These are phyloP conservation scores for Limnephilus auricula DNA, from an alignment of 2,888 invertebrate genomes.

Conservation along the genomic window DNA sequence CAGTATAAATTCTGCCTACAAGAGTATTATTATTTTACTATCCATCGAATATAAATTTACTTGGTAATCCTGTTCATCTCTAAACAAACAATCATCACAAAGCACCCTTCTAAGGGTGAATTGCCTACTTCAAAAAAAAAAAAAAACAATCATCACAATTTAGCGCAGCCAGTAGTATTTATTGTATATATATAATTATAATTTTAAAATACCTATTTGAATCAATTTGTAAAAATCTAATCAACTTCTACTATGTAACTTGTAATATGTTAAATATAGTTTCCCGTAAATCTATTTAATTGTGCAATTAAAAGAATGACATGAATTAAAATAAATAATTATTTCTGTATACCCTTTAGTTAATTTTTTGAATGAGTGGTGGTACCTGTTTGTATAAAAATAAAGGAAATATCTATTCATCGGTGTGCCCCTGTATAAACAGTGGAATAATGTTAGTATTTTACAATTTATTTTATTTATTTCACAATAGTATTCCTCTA, in stretches of 20 bases:
- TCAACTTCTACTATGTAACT: background rate
- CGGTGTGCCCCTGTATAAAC: no score
- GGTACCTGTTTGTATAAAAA: background rate
- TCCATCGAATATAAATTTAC: no score
- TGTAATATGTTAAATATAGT: background rate
- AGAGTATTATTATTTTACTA: no score
- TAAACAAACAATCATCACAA: no score
- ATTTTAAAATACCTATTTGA: background rate
- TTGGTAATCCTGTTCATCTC: no score
- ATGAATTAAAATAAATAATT: background rate
- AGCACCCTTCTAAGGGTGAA: no score
- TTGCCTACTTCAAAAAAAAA: no score
- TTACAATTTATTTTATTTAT: no score
- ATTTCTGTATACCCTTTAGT: background rate
- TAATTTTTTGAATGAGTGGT: background rate
- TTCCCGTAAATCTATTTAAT: background rate
- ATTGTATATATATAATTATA: background rate
- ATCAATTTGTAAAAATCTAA: background rate
- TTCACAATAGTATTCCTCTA: no score
- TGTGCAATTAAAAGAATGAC: background rate
- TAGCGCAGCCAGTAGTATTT: background rate
- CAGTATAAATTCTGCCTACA: no score
- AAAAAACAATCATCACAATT: no score
- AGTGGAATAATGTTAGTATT: no score
- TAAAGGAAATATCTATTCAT: background rate